Base-by-base conservation (phyloP, 1,140 invertebrate genomes). In the Agrilus planipennis region DNA sequence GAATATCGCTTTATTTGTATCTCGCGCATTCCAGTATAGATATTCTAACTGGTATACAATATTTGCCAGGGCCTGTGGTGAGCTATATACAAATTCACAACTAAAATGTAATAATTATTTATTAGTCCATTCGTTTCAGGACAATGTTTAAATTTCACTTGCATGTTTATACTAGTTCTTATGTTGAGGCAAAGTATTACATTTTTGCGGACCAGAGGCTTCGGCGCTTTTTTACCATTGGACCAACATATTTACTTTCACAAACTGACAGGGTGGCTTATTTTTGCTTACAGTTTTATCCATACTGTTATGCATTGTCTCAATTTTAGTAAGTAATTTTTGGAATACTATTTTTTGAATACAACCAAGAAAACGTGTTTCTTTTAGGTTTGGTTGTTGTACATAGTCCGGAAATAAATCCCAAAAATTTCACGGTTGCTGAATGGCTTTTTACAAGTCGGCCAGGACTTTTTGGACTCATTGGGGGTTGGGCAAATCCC, bases 181-280 rank as follows among this genome's bases (percentile, higher is more conserved):
- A 90, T 95, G 82, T 65, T 94, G 21, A 71, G 91, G 4, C 79
- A 86, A 41, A 81, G 77, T 27, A 79, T 95, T 16, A 95, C 90
- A 0, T 86, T 81, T 55, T 62, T 94, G n/a, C 64, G 91, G 29
- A 81, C 79, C 0, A 72, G 79, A 38, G 85, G 85, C 2, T 75
- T 81, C 21, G 77, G 75, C 43, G 67, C 73, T 0, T 67, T 84
- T 39, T 65, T 96, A 17, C 91, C 91, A 0, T 65, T 96, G 25
- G 92, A 97, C 65, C 81, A 93, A 43, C 84, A 93, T 56, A 86
- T 96, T 44, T 90, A 92, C 63, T 77, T 94, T 46, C 92, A 97
- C 64, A 94, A 93, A 63, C 61, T 92, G 28, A 84, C 84, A 0
- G 91, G 90, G 2, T 75, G 80, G 23, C 60, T 88, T 11, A 86